These are phyloP conservation scores for Alexandromys fortis DNA, from an alignment of 2,113 vertebrate genomes.

Conservation along the genomic window DNA sequence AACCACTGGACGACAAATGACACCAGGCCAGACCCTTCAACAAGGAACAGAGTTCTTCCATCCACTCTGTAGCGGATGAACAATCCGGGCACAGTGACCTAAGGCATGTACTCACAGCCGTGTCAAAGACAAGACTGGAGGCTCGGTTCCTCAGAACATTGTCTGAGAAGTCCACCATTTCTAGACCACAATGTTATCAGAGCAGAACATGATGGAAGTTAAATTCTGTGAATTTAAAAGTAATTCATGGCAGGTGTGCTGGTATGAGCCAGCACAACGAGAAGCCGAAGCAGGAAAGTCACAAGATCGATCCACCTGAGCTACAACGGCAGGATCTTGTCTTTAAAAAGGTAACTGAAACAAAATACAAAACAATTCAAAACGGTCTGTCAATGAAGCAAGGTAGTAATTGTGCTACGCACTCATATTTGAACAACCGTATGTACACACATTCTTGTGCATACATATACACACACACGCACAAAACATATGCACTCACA, in stretches of 20 bases:
- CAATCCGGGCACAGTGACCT: no score
- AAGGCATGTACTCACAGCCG: rapidly evolving
- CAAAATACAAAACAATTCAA: not conserved
- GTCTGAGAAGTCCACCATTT: no score
- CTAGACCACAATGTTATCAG: not conserved
- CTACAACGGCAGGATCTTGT: not conserved
- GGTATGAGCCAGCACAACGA: not conserved
- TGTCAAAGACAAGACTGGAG: not conserved
- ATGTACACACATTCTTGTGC: not conserved
- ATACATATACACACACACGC: not conserved
- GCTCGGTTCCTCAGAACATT: not conserved
- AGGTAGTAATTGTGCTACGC: no score
- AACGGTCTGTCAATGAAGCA: not conserved
- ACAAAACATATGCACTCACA: not conserved
- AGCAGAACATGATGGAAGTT: not conserved
- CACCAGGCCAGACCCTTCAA: not conserved
- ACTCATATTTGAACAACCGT: not conserved
- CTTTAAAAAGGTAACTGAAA: not conserved
- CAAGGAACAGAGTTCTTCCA: not conserved
- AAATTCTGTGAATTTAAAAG: not conserved
- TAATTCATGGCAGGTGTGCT: not conserved
- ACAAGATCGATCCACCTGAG: not conserved
- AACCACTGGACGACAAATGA: not conserved
- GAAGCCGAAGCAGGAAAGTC: not conserved
- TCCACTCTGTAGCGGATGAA: rapidly evolving